Evolutionary conservation across 2,113 vertebrate genomes (phyloP).

Genomic region (Progne subis): DNA sequence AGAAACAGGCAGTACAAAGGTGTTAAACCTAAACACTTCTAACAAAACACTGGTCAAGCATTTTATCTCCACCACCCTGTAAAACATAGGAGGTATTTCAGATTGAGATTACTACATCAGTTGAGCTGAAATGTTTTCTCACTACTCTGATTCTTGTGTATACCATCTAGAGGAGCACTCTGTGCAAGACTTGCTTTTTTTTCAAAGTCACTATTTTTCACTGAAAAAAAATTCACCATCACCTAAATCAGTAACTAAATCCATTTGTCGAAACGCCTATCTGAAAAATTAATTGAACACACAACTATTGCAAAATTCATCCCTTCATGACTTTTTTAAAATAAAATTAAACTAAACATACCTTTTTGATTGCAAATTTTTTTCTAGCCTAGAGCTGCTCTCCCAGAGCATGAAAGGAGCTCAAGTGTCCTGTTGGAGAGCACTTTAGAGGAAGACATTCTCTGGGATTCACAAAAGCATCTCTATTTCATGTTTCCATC

Average conservation of each 20-base stretch:
- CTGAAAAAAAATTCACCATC: not conserved
- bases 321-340: not conserved
- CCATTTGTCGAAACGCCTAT: not conserved
- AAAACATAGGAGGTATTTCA: not conserved
- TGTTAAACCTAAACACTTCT: constrained; percentile 16
- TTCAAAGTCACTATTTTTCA: not conserved
- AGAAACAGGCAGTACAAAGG: constrained; percentile 11
- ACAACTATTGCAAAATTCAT: not conserved
- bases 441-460: not conserved
- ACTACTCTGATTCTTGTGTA: not conserved
- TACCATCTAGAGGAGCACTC: not conserved
- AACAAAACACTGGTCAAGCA: not conserved
- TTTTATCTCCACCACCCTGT: not conserved
- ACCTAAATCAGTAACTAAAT: constrained; percentile 4
- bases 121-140: not conserved
- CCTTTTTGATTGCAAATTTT: not conserved
- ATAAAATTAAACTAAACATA: constrained; percentile 26
- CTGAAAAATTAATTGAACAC: not conserved
- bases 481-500: constrained; percentile 17
- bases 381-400: not conserved
- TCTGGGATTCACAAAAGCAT: not conserved
- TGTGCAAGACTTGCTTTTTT: not conserved
- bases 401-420: not conserved
- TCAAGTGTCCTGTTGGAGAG: not conserved
- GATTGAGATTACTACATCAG: not conserved